Evolutionary conservation across 2,797 vertebrate genomes (phyloP).

Genomic region (Strix occidentalis): DNA sequence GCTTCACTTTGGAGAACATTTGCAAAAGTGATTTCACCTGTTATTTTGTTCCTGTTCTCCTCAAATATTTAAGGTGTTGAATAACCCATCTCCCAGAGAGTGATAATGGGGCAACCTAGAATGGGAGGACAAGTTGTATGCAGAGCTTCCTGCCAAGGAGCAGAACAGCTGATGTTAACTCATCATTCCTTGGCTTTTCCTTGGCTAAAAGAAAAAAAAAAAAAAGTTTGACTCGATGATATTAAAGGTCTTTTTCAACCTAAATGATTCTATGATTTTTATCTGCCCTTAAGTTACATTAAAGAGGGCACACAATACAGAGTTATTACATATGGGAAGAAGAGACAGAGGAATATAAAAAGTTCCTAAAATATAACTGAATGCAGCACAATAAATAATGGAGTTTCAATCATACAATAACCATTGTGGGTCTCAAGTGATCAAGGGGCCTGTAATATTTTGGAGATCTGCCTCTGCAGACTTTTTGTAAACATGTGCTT

Average conservation of each 20-base stretch:
- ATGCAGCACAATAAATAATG: not conserved
- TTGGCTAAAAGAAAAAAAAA: not conserved
- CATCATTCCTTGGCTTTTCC: not conserved
- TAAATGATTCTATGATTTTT: not conserved
- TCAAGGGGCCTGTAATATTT: fast-evolving
- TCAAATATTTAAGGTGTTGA: not conserved
- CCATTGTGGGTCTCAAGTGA: not conserved
- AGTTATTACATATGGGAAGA: not conserved
- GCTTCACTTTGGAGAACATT: not conserved
- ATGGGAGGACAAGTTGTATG: not conserved
- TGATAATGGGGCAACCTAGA: not conserved
- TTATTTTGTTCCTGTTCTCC: not conserved
- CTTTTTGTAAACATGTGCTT: not conserved
- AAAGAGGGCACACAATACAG: not conserved
- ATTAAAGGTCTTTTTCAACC: not conserved
- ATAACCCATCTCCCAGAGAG: not conserved
- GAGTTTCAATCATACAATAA: not conserved
- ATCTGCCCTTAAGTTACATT: not conserved
- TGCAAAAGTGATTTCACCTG: not conserved
- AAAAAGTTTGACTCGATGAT: not conserved
- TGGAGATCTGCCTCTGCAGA: not conserved
- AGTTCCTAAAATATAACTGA: not conserved
- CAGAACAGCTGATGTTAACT: not conserved
- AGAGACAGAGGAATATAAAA: not conserved
- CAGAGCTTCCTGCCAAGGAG: not conserved